A percentile compares a stretch with the other conserved stretches of the same genome.
phyloP scores from a whole-genome alignment of 2,888 invertebrate genomes.

The Epistrophe grossulariae region DNA sequence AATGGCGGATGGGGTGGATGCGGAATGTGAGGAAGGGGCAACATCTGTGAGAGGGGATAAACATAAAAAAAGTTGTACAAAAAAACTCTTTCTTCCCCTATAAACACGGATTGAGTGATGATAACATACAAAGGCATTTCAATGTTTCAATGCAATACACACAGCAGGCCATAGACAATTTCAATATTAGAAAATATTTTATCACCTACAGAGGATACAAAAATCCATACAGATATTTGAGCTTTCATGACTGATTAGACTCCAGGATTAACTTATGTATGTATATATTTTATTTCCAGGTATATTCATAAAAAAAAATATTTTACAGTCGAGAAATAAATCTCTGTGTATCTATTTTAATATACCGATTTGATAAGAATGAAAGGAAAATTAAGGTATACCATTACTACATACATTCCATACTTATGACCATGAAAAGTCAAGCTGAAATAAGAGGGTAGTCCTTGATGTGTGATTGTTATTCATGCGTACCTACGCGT shows the following conservation, averaged over 20 bases:
- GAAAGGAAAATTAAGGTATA: neutral
- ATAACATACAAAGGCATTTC: neutral
- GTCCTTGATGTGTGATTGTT: slow-evolving; percentile 5
- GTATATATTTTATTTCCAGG: neutral
- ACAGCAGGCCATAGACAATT: neutral
- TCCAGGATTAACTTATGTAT: slow-evolving; percentile 6
- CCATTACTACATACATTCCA: neutral
- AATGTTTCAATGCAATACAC: neutral
- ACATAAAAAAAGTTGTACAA: neutral
- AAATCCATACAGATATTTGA: neutral
- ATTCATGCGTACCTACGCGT: slow-evolving; percentile 43
- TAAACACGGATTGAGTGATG: neutral
- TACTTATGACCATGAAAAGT: neutral
- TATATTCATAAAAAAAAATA: neutral
- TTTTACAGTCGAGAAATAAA: neutral
- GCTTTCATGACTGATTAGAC: neutral
- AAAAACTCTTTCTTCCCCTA: slow-evolving; percentile 1
- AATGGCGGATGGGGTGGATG: slow-evolving; percentile 44
- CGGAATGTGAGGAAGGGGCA: neutral
- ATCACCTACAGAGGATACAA: neutral
- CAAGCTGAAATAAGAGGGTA: neutral
- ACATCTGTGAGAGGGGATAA: neutral
- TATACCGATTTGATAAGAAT: neutral
- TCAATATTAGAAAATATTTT: slow-evolving; percentile 8
- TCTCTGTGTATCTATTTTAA: slow-evolving; percentile 43